Base-by-base conservation (phyloP, 2,888 invertebrate genomes). In the Leptinotarsa juncta region DNA sequence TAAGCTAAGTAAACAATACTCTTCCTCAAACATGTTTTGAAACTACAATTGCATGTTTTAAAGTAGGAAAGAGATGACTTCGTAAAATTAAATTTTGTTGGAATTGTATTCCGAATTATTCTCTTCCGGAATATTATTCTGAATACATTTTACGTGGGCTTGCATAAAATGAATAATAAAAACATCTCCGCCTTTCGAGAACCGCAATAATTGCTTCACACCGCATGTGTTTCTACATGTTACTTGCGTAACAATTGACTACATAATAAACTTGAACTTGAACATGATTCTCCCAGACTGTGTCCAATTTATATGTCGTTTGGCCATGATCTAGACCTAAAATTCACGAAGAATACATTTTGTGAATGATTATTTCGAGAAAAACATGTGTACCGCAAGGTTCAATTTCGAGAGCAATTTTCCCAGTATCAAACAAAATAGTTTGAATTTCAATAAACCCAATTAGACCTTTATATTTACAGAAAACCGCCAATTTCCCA, bases 401-500 rank as follows among this genome's bases (percentile, higher is more conserved):
- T 16, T 7, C n/a, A 1, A 53, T 53, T 18, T 53, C 4, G 42
- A 42, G 10, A 42, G 2, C 42, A 42, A 10, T 42, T 42, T 42
- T 3, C 10, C 42, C 42, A 42, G 42, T 42, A 42, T 10, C 42
- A 42, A 12, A 42, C 42, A 42, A 10, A 42, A 10, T 42, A 42
- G 10, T 42, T 2, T 42, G 3, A 7, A 42, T 42, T 42, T 42
- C 42, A 42, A 3, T 10, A 3, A 42, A 42, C 42, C 42, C 10
- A 42, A 42, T 10, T 42, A 10, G 42, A 42, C 10, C 42, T 42
- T 42, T 42, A 18, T 67, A 55, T 23, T 69, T 69, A 49, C 50
- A 75, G 75, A 66, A 66, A 32, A 69, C 72, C 50, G 20, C 65
- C 15, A 76, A 70, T 7, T 48, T 53, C 2, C 48, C 67, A 5